A percentile compares a stretch with the other conserved stretches of the same genome.
Conservation (phyloP, 1,140 invertebrate species). For the Drosophila cardini region DNA sequence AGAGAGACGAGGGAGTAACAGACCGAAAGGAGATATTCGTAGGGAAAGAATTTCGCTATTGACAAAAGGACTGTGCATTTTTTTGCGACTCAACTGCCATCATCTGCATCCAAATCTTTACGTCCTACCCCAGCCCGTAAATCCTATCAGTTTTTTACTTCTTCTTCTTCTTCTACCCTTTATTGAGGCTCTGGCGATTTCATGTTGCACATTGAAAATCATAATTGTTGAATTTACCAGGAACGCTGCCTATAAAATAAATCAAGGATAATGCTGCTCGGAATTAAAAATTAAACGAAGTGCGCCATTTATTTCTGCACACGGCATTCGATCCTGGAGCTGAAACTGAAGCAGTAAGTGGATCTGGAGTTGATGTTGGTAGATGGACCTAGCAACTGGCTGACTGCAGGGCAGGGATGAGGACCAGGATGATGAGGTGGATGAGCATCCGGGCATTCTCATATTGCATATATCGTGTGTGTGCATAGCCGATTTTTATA, state of each 20-base stretch:
- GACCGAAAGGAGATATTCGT: background rate
- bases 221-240: conserved; percentile 77
- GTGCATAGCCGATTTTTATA: conserved; percentile 80
- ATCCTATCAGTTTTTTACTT: too few species aligned
- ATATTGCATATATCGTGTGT: conserved; percentile 67
- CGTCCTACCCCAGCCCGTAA: conserved; percentile 18
- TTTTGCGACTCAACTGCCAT: conserved; percentile 29
- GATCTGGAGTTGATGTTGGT: background rate
- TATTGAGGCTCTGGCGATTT: background rate
- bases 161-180: conserved; percentile 1
- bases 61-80: conserved; percentile 36
- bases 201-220: conserved; percentile 54
- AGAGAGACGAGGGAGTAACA: too few species aligned
- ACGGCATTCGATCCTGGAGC: conserved; percentile 27
- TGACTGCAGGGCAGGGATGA: background rate
- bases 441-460: conserved; percentile 45
- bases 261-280: conserved; percentile 79
- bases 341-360: background rate
- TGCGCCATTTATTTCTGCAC: conserved; percentile 72
- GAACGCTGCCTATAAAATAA: conserved; percentile 73
- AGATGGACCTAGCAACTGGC: background rate
- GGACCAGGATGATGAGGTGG: background rate
- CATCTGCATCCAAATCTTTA: conserved; percentile 23
- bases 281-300: conserved; percentile 83
- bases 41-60: conserved; percentile 10